Evolutionary conservation across 2,797 vertebrate species (phyloP).

Genomic region (Eptatretus atami): DNA sequence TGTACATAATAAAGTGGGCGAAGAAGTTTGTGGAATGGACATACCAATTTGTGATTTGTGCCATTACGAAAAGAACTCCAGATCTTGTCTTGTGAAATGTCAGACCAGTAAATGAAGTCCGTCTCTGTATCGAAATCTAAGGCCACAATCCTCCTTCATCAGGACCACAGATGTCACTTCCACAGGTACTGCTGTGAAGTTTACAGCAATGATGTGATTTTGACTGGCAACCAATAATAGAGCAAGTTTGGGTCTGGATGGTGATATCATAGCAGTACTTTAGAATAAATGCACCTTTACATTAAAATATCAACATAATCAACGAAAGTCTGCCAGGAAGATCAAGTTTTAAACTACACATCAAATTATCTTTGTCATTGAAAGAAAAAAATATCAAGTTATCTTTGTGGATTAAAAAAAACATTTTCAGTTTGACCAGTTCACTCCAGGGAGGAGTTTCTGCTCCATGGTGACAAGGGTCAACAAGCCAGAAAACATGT

Average conservation of each 20-base stretch:
- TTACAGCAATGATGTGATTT: slow-evolving; percentile 51
- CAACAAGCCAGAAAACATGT: too few species aligned
- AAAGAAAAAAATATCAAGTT: too few species aligned
- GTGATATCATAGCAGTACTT: slow-evolving; percentile 7
- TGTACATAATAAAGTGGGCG: background rate
- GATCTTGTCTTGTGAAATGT: slow-evolving; percentile 52
- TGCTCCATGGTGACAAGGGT: too few species aligned
- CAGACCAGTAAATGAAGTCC: slow-evolving; percentile 67
- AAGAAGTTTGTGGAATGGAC: slow-evolving; percentile 12
- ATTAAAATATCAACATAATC: too few species aligned
- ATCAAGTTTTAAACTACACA: too few species aligned
- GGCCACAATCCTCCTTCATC: slow-evolving; percentile 51
- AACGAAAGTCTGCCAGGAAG: too few species aligned
- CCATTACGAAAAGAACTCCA: slow-evolving; percentile 70
- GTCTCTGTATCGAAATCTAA: slow-evolving; percentile 59
- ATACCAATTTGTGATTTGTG: slow-evolving; percentile 51
- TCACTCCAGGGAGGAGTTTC: too few species aligned
- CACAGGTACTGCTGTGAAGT: slow-evolving; percentile 37
- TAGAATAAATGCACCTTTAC: background rate
- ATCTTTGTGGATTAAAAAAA: too few species aligned
- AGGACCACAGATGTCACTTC: slow-evolving; percentile 34
- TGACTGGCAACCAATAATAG: slow-evolving; percentile 55
- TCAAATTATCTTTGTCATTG: too few species aligned
- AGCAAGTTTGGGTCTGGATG: slow-evolving; percentile 32
- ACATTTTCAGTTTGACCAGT: too few species aligned